Conservation (phyloP, 2,797 vertebrate species). For the Momotus momota region DNA sequence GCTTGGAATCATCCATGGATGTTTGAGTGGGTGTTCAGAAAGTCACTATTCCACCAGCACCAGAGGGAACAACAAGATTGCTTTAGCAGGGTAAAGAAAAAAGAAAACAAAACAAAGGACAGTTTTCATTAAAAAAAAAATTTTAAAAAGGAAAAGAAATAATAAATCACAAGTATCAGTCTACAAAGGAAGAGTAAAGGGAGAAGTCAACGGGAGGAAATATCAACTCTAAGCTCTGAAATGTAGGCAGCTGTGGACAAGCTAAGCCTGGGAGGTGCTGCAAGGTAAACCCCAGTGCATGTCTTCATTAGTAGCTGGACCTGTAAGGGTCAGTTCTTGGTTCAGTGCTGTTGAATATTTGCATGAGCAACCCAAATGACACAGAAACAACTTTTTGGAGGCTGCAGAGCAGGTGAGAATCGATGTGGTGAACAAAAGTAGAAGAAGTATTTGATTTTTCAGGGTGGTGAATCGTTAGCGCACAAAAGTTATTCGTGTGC, state of each 20-base stretch:
- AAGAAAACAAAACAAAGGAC: fast-evolving
- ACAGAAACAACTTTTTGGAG: background rate
- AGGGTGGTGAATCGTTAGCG: fast-evolving
- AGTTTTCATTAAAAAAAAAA: background rate
- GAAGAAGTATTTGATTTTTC: background rate
- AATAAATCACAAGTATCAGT: background rate
- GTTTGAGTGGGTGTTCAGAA: background rate
- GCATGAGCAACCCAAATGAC: background rate
- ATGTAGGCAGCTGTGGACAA: background rate
- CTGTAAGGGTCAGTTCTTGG: background rate
- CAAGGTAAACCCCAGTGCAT: background rate
- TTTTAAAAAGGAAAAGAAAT: fast-evolving
- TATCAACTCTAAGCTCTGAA: background rate
- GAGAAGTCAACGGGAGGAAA: background rate
- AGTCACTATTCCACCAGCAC: background rate
- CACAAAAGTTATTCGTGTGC: fast-evolving
- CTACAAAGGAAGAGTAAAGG: background rate
- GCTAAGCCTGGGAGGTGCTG: background rate
- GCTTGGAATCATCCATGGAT: background rate
- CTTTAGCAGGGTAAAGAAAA: background rate
- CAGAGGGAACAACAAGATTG: background rate
- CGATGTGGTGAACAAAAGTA: background rate
- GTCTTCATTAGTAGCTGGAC: background rate
- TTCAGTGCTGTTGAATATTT: background rate
- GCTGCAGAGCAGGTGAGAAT: background rate